phyloP scores from a whole-genome alignment of 2,888 invertebrate genomes.

The Chaitophorus viminalis region DNA sequence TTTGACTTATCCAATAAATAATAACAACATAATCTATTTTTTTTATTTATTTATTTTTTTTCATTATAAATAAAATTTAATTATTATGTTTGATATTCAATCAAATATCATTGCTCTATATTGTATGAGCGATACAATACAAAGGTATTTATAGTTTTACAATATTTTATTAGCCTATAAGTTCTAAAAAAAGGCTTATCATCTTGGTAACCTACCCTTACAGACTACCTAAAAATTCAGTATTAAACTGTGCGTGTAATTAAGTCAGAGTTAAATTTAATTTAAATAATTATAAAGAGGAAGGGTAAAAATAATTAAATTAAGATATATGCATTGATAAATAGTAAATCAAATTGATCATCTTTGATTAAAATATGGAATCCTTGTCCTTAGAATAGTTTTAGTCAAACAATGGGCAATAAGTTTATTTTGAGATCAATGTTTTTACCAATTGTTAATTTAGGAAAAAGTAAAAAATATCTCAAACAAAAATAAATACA shows the following conservation, averaged over 20 bases:
- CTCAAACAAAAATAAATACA: neutral
- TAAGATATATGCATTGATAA: constrained; percentile 10
- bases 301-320: constrained; percentile 27
- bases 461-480: constrained; percentile 18
- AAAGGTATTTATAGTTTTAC: constrained; percentile 54
- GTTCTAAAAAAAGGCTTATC: constrained; percentile 50
- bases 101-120: constrained; percentile 40
- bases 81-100: constrained; percentile 53
- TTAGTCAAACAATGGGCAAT: constrained; percentile 45
- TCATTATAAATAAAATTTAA: constrained; percentile 52
- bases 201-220: constrained; percentile 35
- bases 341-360: constrained; percentile 9
- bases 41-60: constrained; percentile 34
- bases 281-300: neutral
- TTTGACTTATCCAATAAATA: constrained; percentile 1
- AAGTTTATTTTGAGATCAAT: constrained; percentile 54
- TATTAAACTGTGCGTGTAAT: constrained; percentile 23
- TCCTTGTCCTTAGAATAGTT: constrained; percentile 25
- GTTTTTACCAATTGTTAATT: constrained; percentile 39
- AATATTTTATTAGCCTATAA: constrained; percentile 51
- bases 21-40: constrained; percentile 26
- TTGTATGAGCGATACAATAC: constrained; percentile 56
- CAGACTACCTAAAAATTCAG: constrained; percentile 24
- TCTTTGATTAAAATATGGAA: constrained; percentile 1
- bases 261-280: neutral